These are phyloP conservation scores for Craseonycteris thonglongyai DNA, from an alignment of 2,113 vertebrate species.

Conservation along the genomic window DNA sequence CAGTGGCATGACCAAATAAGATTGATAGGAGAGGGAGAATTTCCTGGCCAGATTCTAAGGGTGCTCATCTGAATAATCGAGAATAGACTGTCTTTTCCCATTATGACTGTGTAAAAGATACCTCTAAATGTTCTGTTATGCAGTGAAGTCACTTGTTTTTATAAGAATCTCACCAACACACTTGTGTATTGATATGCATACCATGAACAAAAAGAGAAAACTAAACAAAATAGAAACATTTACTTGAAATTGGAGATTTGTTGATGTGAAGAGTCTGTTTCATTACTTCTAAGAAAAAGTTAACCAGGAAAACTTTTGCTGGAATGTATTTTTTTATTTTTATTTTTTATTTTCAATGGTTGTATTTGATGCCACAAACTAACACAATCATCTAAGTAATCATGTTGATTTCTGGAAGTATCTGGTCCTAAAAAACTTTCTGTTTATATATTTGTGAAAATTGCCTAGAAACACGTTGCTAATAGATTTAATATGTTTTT, in stretches of 20 bases:
- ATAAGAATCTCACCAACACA: not conserved
- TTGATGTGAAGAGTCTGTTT: not conserved
- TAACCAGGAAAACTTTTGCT: not conserved
- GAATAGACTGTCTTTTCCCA: not conserved
- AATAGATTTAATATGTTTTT: conserved; percentile 3
- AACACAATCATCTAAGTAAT: not conserved
- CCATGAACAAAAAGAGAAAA: not conserved
- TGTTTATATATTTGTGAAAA: not conserved
- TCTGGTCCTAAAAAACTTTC: not conserved
- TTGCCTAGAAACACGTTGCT: not conserved
- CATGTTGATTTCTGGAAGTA: not conserved
- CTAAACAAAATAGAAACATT: not conserved
- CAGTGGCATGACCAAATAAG: not conserved
- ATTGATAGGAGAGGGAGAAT: not conserved
- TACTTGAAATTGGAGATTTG: conserved; percentile 9
- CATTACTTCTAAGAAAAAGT: conserved; percentile 20
- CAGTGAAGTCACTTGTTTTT: not conserved
- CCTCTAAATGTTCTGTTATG: not conserved
- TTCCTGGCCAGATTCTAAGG: not conserved
- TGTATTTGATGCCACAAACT: not conserved
- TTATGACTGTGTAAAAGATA: not conserved
- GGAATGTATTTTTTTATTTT: no score
- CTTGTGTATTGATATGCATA: not conserved
- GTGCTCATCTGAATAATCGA: not conserved
- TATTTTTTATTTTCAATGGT: no score